These are phyloP conservation scores for Mus musculus DNA, from an alignment of 2,113 vertebrate genomes.

Conservation along the genomic window GRCm39 chr2:155755001-155755500, in stretches of 20 bases:
- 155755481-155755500: slow-evolving; percentile 53
- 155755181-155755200: neutral
- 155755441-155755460: too few relatives aligned
- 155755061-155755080: neutral
- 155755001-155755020: neutral
- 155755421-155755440: neutral
- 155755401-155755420: neutral
- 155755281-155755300: slow-evolving; percentile 12
- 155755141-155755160: neutral
- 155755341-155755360: neutral
- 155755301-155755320: neutral
- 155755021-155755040: neutral
- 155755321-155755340: neutral
- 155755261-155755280: slow-evolving; percentile 38
- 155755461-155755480: slow-evolving; percentile 9
- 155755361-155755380: neutral
- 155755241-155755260: neutral
- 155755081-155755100: neutral
- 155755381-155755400: neutral
- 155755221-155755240: neutral
- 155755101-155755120: neutral
- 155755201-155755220: neutral
- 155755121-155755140: neutral
- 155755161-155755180: neutral
- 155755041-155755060: neutral